Percentiles rank a stretch among this genome's conserved stretches.
These are phyloP conservation scores for Sycon ciliatum DNA, from an alignment of 37 sponge, comb jelly and placozoan genomes.

Conservation along the genomic window DNA sequence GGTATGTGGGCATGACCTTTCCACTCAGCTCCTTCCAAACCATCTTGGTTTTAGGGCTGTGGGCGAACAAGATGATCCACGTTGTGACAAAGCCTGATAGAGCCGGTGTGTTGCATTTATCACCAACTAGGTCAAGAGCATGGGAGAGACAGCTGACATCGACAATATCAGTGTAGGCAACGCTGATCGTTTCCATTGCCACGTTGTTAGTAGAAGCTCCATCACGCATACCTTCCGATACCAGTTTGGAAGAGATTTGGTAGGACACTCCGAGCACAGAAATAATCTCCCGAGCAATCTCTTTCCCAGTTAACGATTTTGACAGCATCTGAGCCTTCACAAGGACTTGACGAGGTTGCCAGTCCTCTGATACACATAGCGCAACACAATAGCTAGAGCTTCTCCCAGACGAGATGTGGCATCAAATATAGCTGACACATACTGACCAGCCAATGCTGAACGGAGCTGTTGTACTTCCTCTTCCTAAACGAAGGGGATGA, in stretches of 20 bases:
- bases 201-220: slow-evolving; percentile 16
- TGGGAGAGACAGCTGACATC: slow-evolving; percentile 11
- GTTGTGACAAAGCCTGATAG: slow-evolving; percentile 14
- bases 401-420: no score
- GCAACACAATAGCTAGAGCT: slow-evolving; percentile 12
- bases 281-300: slow-evolving; percentile 10
- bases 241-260: neutral
- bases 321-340: slow-evolving; percentile 9
- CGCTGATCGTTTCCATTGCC: slow-evolving; percentile 1
- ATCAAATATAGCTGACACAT: no score
- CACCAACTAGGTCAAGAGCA: slow-evolving; percentile 17
- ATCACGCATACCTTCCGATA: slow-evolving; percentile 1
- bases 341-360: neutral
- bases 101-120: slow-evolving; percentile 21
- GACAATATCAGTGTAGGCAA: slow-evolving; percentile 1
- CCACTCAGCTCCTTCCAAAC: slow-evolving; percentile 17
- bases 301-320: slow-evolving; percentile 16
- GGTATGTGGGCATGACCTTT: slow-evolving; percentile 12
- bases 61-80: slow-evolving; percentile 20
- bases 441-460: no score
- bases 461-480: slow-evolving; percentile 28
- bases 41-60: slow-evolving; percentile 30
- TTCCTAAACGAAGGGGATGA: slow-evolving; percentile 29
- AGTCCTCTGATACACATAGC: slow-evolving; percentile 5
- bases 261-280: slow-evolving; percentile 1